Percentiles rank a stretch among this genome's conserved stretches.
These are phyloP conservation scores for Ephialtes manifestator DNA, from an alignment of 2,888 invertebrate genomes.

Conservation along the genomic window DNA sequence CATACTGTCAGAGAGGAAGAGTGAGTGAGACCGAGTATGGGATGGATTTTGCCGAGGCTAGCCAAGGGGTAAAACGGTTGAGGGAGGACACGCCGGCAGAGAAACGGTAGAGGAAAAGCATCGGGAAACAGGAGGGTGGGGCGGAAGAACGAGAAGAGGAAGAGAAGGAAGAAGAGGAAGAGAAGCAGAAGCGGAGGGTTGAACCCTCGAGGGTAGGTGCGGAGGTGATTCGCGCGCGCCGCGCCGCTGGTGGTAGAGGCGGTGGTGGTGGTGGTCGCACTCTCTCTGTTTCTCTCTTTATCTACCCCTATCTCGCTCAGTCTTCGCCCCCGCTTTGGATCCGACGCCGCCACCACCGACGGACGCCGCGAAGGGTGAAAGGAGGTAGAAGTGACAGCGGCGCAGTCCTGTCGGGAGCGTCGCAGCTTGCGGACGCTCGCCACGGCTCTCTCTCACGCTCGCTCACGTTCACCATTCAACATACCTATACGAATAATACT, in stretches of 20 bases:
- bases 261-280: slow-evolving; percentile 46
- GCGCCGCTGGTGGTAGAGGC: slow-evolving; percentile 46
- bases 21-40: slow-evolving; percentile 45
- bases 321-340: slow-evolving; percentile 50
- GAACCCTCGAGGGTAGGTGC: slow-evolving; percentile 62
- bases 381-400: slow-evolving; percentile 74
- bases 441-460: slow-evolving; percentile 72
- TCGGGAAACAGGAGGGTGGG: slow-evolving; percentile 48
- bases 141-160: slow-evolving; percentile 20
- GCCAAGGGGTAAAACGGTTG: slow-evolving; percentile 59
- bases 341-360: slow-evolving; percentile 50
- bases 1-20: slow-evolving; percentile 25
- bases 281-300: slow-evolving; percentile 22
- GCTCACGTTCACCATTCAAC: slow-evolving; percentile 24
- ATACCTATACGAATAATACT: neutral
- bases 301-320: slow-evolving; percentile 32
- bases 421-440: slow-evolving; percentile 84
- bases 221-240: slow-evolving; percentile 45
- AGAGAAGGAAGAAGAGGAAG: slow-evolving; percentile 18
- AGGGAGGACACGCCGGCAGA: slow-evolving; percentile 45
- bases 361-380: slow-evolving; percentile 70
- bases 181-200: slow-evolving; percentile 55
- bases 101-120: slow-evolving; percentile 42
- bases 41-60: slow-evolving; percentile 53
- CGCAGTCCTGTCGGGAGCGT: slow-evolving; percentile 86